Conservation (phyloP, 2,888 invertebrate species). For the Meteorus colon region DNA sequence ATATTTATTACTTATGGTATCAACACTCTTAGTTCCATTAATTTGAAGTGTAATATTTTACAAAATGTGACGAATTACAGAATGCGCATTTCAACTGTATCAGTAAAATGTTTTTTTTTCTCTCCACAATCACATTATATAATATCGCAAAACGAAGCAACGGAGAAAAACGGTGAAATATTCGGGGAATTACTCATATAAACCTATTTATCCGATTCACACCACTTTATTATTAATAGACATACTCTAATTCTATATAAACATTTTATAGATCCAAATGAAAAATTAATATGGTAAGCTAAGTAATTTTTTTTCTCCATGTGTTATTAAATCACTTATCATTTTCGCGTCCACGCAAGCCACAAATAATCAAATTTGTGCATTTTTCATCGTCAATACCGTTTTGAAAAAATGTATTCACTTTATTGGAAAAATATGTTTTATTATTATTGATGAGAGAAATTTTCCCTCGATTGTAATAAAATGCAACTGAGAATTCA, state of each 20-base stretch:
- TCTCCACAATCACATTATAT: constrained; percentile 37
- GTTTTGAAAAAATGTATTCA: constrained; percentile 1
- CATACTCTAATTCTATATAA: constrained; percentile 43
- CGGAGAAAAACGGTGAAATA: constrained; percentile 32
- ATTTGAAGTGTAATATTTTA: constrained; percentile 51
- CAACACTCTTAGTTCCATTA: constrained; percentile 46
- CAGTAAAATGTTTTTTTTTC: constrained; percentile 26
- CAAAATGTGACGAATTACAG: constrained; percentile 52
- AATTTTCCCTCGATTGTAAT: background rate
- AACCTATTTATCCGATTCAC: constrained; percentile 2
- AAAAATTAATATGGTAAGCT: constrained; percentile 22
- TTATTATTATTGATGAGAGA: background rate
- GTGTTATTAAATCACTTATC: constrained; percentile 10
- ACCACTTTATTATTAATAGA: constrained; percentile 43
- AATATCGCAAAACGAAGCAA: constrained; percentile 9
- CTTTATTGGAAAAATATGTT: background rate
- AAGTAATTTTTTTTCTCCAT: background rate
- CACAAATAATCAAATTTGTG: constrained; percentile 25
- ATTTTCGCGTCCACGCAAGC: constrained; percentile 24
- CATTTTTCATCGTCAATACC: constrained; percentile 13
- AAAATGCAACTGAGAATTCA: background rate
- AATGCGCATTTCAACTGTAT: constrained; percentile 55
- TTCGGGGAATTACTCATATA: background rate
- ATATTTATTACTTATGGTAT: constrained; percentile 44
- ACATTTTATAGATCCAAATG: constrained; percentile 42